Base-by-base conservation (phyloP, 2,888 invertebrate genomes). In the Stenodera caucasica region DNA sequence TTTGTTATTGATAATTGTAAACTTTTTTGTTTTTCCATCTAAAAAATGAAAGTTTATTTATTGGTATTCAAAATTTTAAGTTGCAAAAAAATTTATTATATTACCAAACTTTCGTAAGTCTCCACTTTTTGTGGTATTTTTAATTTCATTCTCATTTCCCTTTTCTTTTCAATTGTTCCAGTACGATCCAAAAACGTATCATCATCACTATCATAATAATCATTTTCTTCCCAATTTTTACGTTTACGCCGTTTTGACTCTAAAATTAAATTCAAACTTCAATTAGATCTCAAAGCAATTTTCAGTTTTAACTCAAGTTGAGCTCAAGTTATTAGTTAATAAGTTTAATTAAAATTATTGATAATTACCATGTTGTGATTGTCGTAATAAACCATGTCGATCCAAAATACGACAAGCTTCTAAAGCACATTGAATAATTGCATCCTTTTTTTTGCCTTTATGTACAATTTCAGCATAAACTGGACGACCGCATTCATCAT, bases 131-230 rank as follows among this genome's bases (percentile, higher is more conserved):
- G 86, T 0, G 86, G 85, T 66, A 86, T 83, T 64, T 86, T 85
- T 15, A 82, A 80, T 76, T 85, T 83, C 89, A 92, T 93, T 57
- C 96, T 84, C 60, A 87, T 85, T 70, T 88, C 85, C 7, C 98
- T 85, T 77, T 96, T 97, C 70, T 87, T 86, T 78, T 97, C 96
- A 21, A 98, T 88, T 58, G 90, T 88, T 1, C 98, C 98, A 0
- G 99, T 99, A 64, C 98, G 84, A 78, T 99, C 99, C 56, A 96
- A 84, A 82, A 92, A 99, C 21, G 91, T 91, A 79, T 99, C 98
- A 63, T 99, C 98, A 74, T 99, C 97, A 1, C 94, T 94, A 70
- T 94, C 93, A 78, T 95, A 96, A 77, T 85, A 96, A 79, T 96
- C 98, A 74, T 97, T 92, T 2, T 92, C 92, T 72, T 89, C 87